Evolutionary conservation across 2,888 invertebrate species (phyloP).

Genomic region (Caenorhabditis sp.): DNA sequence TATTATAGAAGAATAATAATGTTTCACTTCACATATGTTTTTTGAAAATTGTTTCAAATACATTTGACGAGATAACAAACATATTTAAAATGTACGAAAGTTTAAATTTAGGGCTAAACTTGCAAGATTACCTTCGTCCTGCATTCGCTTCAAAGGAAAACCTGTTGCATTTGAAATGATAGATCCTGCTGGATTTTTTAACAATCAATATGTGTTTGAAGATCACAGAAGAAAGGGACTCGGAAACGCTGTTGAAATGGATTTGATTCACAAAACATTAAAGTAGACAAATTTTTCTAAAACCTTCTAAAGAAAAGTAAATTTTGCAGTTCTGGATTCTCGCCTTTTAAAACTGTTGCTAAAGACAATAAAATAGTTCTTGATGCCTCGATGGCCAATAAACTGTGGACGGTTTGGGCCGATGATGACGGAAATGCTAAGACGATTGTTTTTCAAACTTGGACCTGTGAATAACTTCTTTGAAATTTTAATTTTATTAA

Average conservation of each 20-base stretch:
- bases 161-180: conserved; percentile 74
- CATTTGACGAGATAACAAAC: no score
- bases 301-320: background rate
- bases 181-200: conserved; percentile 71
- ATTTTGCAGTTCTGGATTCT: conserved; percentile 53
- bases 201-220: conserved; percentile 70
- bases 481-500: background rate
- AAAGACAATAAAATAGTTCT: conserved; percentile 68
- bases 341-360: conserved; percentile 72
- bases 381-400: conserved; percentile 59
- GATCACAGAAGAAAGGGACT: conserved; percentile 69
- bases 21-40: no score
- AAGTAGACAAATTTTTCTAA: conserved; percentile 21
- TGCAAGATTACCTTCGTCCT: conserved; percentile 65
- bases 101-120: conserved; percentile 67
- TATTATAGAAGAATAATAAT: no score
- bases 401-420: conserved; percentile 68
- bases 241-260: conserved; percentile 69
- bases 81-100: no score
- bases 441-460: conserved; percentile 69
- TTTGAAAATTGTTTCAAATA: no score
- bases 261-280: conserved; percentile 65
- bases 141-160: conserved; percentile 61
- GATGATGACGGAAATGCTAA: conserved; percentile 62
- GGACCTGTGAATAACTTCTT: conserved; percentile 49